phyloP scores from a whole-genome alignment of 2,888 invertebrate species.

The Melipona bicolor region DNA sequence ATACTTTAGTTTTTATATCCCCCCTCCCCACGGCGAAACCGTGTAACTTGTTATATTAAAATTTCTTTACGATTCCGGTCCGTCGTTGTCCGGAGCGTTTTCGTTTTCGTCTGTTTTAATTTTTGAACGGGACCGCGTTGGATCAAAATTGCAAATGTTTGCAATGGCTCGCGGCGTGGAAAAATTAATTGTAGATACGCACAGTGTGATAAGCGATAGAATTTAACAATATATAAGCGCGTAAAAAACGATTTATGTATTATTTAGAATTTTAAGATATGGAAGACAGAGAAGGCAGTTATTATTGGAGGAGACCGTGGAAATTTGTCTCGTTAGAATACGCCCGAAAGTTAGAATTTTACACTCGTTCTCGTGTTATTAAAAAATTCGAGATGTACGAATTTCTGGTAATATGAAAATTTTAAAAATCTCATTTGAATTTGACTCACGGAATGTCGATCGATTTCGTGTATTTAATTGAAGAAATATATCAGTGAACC shows the following conservation, averaged over 20 bases:
- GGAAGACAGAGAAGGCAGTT: not conserved
- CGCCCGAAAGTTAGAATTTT: not conserved
- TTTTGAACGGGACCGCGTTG: not conserved
- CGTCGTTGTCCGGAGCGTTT: not conserved
- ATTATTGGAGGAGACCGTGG: not conserved
- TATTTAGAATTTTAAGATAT: not conserved
- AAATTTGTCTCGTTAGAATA: not conserved
- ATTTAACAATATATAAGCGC: not conserved
- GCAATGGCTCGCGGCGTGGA: not conserved
- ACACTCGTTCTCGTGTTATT: not conserved
- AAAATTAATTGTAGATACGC: not conserved
- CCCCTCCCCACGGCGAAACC: not conserved
- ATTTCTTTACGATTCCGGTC: conserved; percentile 23
- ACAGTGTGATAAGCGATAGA: not conserved
- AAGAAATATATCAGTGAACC: too few species aligned
- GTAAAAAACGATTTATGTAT: not conserved
- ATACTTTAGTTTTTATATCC: conserved; percentile 40
- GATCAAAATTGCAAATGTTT: not conserved
- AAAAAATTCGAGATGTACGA: not conserved
- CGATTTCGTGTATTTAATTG: not conserved
- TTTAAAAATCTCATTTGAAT: not conserved
- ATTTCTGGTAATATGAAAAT: not conserved
- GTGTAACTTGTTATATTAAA: conserved; percentile 34
- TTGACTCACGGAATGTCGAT: not conserved
- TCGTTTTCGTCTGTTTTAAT: not conserved